Evolutionary conservation across 2,797 vertebrate species (phyloP).

Genomic region (Otus scops): DNA sequence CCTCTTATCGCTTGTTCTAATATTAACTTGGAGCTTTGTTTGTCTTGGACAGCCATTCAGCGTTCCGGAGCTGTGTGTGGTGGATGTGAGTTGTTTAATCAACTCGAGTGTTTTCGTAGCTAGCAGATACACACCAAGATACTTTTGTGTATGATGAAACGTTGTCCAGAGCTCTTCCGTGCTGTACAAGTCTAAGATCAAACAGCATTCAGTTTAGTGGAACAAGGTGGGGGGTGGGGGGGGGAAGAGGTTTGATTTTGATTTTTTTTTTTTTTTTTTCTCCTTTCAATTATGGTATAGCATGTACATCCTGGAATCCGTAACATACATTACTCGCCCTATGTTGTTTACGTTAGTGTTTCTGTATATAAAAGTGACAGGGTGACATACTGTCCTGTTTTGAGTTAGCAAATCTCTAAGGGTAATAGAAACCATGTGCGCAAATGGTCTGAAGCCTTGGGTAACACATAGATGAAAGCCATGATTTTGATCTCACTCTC

Average conservation of each 20-base stretch:
- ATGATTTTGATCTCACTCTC: not conserved
- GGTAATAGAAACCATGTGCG: not conserved
- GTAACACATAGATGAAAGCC: not conserved
- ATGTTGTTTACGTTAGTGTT: not conserved
- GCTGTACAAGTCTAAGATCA: not conserved
- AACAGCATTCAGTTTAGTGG: not conserved
- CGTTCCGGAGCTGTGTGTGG: not conserved
- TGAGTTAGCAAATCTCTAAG: not conserved
- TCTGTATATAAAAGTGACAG: not conserved
- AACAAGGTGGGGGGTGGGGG: not conserved
- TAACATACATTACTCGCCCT: not conserved
- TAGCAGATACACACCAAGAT: not conserved
- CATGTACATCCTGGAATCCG: not conserved
- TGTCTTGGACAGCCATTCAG: not conserved
- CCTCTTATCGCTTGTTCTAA: not conserved
- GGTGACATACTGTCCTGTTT: not conserved
- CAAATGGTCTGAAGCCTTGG: not conserved
- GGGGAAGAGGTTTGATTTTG: not conserved
- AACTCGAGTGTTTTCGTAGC: not conserved
- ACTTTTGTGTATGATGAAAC: not conserved
- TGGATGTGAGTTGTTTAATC: not conserved
- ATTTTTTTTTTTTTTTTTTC: not conserved
- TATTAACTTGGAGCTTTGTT: constrained; percentile 9
- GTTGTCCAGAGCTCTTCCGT: not conserved
- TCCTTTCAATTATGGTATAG: not conserved